Base-by-base conservation (phyloP, 2,113 vertebrate species). In the Opisthocomus hoazin region DNA sequence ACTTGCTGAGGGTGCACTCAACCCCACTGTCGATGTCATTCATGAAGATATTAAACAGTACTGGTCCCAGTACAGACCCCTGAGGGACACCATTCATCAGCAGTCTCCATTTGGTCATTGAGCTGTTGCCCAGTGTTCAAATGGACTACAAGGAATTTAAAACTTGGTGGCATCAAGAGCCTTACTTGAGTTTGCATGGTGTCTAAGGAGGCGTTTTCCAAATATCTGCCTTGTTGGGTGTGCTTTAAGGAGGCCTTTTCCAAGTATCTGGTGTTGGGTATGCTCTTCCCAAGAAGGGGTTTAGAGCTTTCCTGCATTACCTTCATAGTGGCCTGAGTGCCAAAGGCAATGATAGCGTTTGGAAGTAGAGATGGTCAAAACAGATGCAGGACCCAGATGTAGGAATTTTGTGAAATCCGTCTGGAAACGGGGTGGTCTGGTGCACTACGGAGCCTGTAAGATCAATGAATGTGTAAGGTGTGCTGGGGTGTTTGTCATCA, bases 391-490 rank as follows among this genome's bases (percentile, higher is more conserved):
- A 77, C 9, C 20, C 27, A 26, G 10, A 37, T 11, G 21, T 4
- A n/a, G 43, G n/a, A 60, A 18, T 2, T 1, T 2, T 26, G 9
- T 32, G 8, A 45, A 79, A 39, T 45, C 26, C 69, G 48, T 1
- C 58, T 77, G 45, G 24, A 70, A 63, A 46, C 1, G 6, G 30
- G 15, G 10, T 6, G 8, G 1, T 46, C 15, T 37, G 46, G 15
- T 48, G 21, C 10, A 6, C 5, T 24, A 0, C 3, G 5, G 27
- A 87, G 5, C 58, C 50, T 46, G n/a, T 11, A 60, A 86, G 41
- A 13, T 9, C 41, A 51, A 5, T 0, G 1, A 2, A 2, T 54
- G 74, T 74, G 4, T 5, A 2, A 30, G 24, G 5, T 36, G 5
- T 36, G 6, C 11, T 79, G 69, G 6, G 10, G 0, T 30, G 20